Conservation (phyloP, 2,888 invertebrate genomes). For the Globia sparganii region DNA sequence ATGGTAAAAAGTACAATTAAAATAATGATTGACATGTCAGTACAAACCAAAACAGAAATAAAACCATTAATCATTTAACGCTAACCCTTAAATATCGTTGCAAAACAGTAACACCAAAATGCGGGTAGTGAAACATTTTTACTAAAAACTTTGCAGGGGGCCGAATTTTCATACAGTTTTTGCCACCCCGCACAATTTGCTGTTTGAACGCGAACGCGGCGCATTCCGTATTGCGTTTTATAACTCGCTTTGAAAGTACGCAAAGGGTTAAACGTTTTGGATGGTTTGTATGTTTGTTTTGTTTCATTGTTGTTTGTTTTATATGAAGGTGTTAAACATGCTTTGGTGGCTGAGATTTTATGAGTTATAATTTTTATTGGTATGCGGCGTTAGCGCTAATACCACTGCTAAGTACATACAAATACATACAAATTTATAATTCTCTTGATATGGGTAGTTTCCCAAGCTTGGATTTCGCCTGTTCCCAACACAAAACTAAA, state of each 20-base stretch:
- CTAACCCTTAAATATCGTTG: constrained; percentile 12
- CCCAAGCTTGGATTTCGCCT: no score
- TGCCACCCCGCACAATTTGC: constrained; percentile 17
- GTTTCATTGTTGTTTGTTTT: constrained; percentile 24
- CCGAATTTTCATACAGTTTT: constrained; percentile 24
- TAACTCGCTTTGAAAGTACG: constrained; percentile 26
- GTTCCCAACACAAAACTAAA: no score
- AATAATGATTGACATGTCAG: neutral
- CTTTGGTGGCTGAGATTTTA: neutral
- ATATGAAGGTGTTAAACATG: neutral
- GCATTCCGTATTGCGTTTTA: constrained; percentile 41
- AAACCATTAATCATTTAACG: no score
- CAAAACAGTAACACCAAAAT: constrained; percentile 11
- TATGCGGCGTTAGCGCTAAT: neutral
- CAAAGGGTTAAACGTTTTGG: constrained; percentile 14
- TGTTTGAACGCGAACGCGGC: constrained; percentile 40
- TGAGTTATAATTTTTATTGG: neutral
- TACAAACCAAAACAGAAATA: neutral
- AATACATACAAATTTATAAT: neutral
- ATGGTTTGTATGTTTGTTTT: constrained; percentile 28
- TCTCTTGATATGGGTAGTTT: neutral
- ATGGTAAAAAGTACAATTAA: no score
- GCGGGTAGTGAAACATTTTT: constrained; percentile 24
- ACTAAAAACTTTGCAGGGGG: constrained; percentile 20
- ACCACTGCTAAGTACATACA: neutral